Base-by-base conservation (phyloP, 2,113 vertebrate species). In the Nycticebus coucang region DNA sequence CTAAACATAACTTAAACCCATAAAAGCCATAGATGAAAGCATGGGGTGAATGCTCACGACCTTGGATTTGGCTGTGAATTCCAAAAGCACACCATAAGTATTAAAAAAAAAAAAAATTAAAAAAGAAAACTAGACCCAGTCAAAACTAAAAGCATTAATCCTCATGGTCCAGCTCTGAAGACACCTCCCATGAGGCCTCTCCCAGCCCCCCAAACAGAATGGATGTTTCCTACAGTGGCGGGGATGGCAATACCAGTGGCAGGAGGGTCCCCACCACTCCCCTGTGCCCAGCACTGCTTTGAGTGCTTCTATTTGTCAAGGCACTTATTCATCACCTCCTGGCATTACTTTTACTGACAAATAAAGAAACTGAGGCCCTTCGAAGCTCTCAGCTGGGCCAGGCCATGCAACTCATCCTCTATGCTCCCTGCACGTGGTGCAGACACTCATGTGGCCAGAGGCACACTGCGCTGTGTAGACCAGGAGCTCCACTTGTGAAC, bases 361-460 rank as follows among this genome's bases (percentile, higher is more conserved):
- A 33, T n/a, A 30, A 64, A 41, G 78, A 81, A 50, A 28, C 28
- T 0, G n/a, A 79, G 53, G 8, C 1, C 0, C 18, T 35, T 4
- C 53, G 33, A 85, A 28, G 55, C 21, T 50, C 81, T 33, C 72
- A 53, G 10, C 33, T 53, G 30, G 12, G 22, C 7, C 22, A 18
- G 75, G 64, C 22, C 10, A 7, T 4, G 1, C 28, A 57, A 53
- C 41, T 5, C 8, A 33, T 10, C 59, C 15, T n/a, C 26, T 22
- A 1, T 17, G 37, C 26, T 14, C 30, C 28, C 7, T 1, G 69
- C 33, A 59, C 0, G 2, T 2, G 13, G 14, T 9, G 1, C 18
- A 7, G n/a, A 50, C 6, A 1, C 24, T 7, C 1, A 0, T 1
- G 1, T 21, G 28, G 35, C 21, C 14, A 12, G 41, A n/a, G 9